Evolutionary conservation across 2,797 vertebrate species (phyloP), one percentile per base, ranked within the genome.

Genomic region (Orestias chungarensis): DNA sequence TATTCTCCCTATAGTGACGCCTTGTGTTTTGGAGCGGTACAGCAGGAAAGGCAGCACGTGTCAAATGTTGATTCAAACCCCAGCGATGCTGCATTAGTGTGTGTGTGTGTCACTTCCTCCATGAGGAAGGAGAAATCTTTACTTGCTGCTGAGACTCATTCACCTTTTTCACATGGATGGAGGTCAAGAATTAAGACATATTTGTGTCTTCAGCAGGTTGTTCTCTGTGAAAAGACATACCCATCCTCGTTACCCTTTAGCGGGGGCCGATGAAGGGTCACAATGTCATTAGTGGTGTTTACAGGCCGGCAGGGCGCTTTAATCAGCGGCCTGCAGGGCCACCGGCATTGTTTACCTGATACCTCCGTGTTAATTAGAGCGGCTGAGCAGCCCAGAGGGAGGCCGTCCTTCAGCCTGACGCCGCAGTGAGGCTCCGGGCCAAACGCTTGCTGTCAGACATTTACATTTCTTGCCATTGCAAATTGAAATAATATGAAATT

Each of bases 301-400:
- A 90, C 87, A 92, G 93, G 88, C 55, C 93, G 94, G 91, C 84
- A 61, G 84, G 93, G 83, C 68, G 87, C 89, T 94, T 95, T 94
- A 95, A 95, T 95, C 91, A 94, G 93, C 84, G 76, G 86, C 93
- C 93, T 89, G 92, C 93, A 79, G 90, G 92, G 93, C 82, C 57
- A 83, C 64, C 76, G 92, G 92, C 93, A 89, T 92, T 93, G 90
- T 94, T 95, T 89, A 92, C 81, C 92, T 94, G 91, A 94, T 93
- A 84, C 78, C 89, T 90, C 85, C 70, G 78, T 78, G 86, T 87
- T 93, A 94, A 93, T 94, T 93, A 93, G 88, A 89, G 88, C 86
- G 85, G 68, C 80, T 70, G 62, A 74, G 82, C 80, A 27, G 76
- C 89, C 73, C 92, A 82, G 82, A 82, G 87, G 90, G 91, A 50